Evolutionary conservation across 1,140 invertebrate genomes (phyloP).

Genomic region (Tetragnatha versicolor): DNA sequence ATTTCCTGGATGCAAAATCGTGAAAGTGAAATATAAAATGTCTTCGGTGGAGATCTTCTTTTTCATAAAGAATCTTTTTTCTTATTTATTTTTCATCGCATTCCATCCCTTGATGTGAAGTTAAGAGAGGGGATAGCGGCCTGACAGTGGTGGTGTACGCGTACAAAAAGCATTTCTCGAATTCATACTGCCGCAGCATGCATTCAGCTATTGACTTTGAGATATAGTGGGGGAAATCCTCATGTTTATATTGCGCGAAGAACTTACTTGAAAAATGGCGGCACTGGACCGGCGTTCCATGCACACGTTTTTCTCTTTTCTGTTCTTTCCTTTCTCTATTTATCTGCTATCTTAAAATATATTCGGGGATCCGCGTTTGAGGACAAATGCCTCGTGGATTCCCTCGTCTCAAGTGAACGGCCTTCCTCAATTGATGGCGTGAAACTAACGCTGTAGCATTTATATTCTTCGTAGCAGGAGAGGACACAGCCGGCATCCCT

Average conservation of each 20-base stretch:
- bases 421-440: too few relatives aligned
- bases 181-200: slow-evolving; percentile 2
- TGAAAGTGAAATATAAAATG: slow-evolving; percentile 46
- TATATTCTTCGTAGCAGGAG: too few relatives aligned
- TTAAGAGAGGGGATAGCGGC: slow-evolving; percentile 13
- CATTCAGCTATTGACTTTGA: slow-evolving; percentile 11
- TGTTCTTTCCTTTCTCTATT: too few relatives aligned
- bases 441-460: too few relatives aligned
- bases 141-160: background rate
- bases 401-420: too few relatives aligned
- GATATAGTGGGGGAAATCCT: slow-evolving; percentile 1
- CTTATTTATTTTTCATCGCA: slow-evolving; percentile 23
- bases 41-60: too few relatives aligned
- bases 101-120: slow-evolving; percentile 31
- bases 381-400: too few relatives aligned
- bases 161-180: slow-evolving; percentile 17
- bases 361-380: too few relatives aligned
- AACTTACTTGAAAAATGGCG: slow-evolving; percentile 1
- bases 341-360: too few relatives aligned
- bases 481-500: too few relatives aligned
- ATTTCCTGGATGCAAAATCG: slow-evolving; percentile 45
- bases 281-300: background rate
- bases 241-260: slow-evolving; percentile 12
- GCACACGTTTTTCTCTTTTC: too few relatives aligned
- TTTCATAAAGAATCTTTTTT: too few relatives aligned